Base-by-base conservation (phyloP, 2,888 invertebrate species). In the Diogma glabrata region DNA sequence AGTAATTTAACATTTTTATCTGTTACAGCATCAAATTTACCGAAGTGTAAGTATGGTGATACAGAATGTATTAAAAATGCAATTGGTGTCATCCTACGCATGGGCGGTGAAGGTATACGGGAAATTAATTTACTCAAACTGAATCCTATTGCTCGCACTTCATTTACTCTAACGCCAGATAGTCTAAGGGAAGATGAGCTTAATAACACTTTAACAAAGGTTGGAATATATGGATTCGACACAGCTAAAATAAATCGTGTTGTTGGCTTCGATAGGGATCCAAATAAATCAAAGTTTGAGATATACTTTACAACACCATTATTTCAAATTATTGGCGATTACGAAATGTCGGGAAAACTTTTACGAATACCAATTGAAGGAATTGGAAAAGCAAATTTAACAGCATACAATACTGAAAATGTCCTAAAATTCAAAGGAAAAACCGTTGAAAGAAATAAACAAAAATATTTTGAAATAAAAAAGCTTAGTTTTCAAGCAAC, bases 281-380 rank as follows among this genome's bases (percentile, higher is more conserved):
- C 24, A 16, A 24, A 46, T 9, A 22, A 46, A 9, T 26, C 46
- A 3, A 46, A 46, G 24, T 46, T 26, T 16, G 46, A 46, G 16
- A 5, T 46, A 5, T n/a, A 26, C 23, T 40, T 19, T 12, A 3
- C 6, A 8, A 12, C 20, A n/a, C 6, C 9, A n/a, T 9, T 9
- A 14, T 9, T 81, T 63, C 73, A 74, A 57, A 75, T 82, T 51
- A 66, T 76, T 4, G 81, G 76, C 0, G 75, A 81, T 59, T 82
- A 81, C 60, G 68, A 72, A 49, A 72, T 81, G 72, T 72, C 75
- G 50, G 81, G 82, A 24, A 69, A 75, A 53, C 69, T 81, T 43
- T 65, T 81, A 4, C 63, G 81, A n/a, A 61, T 81, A 52, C 79
- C 80, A 0, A 73, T 81, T 5, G 73, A 70, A 51, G 81, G 81